Conservation (phyloP, 2,888 invertebrate species). For the Patella depressa region DNA sequence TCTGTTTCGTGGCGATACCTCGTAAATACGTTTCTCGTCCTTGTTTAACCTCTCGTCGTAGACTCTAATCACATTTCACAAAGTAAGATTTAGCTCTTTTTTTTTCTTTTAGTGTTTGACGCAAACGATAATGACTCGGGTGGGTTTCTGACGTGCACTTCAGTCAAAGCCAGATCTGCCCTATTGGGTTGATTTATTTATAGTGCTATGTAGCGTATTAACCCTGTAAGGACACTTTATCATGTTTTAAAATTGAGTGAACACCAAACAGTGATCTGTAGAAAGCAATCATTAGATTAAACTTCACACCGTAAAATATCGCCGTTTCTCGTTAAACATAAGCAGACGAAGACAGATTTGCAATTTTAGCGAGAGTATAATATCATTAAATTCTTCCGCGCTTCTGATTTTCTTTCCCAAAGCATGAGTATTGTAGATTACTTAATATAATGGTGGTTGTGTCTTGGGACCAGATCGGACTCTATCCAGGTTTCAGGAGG, state of each 20-base stretch:
- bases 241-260: conserved; percentile 9
- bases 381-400: conserved; percentile 8
- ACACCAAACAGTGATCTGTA: neutral
- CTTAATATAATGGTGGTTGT: conserved; percentile 1
- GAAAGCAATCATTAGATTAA: conserved; percentile 13
- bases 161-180: too few relatives aligned
- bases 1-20: too few relatives aligned
- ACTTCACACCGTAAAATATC: conserved; percentile 10
- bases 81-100: too few relatives aligned
- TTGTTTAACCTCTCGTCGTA: too few relatives aligned
- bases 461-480: neutral
- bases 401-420: neutral
- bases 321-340: conserved; percentile 7
- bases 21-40: too few relatives aligned
- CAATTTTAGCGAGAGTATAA: conserved; percentile 4
- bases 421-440: neutral
- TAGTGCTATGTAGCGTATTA: neutral
- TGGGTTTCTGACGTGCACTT: too few relatives aligned
- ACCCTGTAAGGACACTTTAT: neutral
- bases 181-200: neutral
- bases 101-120: too few relatives aligned
- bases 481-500: neutral
- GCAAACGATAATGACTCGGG: too few relatives aligned
- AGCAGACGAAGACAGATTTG: conserved; percentile 13
- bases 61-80: too few relatives aligned